phyloP scores from a whole-genome alignment of 2,888 invertebrate genomes.

The Lithosia quadra region DNA sequence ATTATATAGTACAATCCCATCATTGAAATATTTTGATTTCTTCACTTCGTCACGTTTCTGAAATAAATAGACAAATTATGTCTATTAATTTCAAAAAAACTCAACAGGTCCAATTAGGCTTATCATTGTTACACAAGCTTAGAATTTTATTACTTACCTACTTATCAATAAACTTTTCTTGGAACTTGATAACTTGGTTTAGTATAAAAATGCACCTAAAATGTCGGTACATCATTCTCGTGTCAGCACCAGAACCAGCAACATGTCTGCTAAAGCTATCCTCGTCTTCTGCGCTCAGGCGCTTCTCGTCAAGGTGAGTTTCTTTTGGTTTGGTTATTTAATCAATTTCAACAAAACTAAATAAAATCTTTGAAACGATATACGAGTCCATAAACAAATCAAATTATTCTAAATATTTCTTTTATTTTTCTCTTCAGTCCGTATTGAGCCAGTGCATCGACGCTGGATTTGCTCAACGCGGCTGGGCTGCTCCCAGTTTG shows the following conservation, averaged over 20 bases:
- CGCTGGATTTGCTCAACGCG: neutral
- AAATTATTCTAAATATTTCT: too few species aligned
- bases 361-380: neutral
- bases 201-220: neutral
- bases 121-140: slow-evolving; percentile 8
- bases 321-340: neutral
- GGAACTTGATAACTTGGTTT: neutral
- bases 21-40: neutral
- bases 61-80: neutral
- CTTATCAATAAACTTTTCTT: neutral
- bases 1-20: slow-evolving; percentile 2
- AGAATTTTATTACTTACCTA: neutral
- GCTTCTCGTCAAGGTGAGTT: slow-evolving; percentile 26
- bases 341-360: neutral
- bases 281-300: slow-evolving; percentile 56
- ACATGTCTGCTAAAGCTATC: slow-evolving; percentile 56
- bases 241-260: slow-evolving; percentile 26
- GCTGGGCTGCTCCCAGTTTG: neutral
- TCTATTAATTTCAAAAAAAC: neutral
- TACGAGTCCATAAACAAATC: neutral
- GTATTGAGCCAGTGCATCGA: slow-evolving; percentile 15
- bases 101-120: neutral
- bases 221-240: slow-evolving; percentile 22
- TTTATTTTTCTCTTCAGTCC: slow-evolving; percentile 9
- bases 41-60: neutral